Conservation (phyloP, 2,797 vertebrate species). For the Neosilurus mollespiculum region DNA sequence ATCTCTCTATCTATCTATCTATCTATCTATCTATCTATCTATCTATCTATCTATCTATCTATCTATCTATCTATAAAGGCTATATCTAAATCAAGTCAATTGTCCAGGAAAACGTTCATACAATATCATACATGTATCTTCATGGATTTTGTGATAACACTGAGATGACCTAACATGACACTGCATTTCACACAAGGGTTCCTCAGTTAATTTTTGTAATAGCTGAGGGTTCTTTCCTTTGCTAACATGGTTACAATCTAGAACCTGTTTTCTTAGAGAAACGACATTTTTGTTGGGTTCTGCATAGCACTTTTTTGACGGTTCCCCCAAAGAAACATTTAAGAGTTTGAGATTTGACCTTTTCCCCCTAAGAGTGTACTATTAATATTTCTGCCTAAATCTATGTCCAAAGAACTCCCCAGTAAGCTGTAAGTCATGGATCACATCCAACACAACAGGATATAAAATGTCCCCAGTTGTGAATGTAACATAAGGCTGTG, state of each 20-base stretch:
- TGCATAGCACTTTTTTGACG: neutral
- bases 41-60: too few species aligned
- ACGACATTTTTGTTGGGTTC: neutral
- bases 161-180: slow-evolving; percentile 60
- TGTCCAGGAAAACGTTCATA: neutral
- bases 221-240: neutral
- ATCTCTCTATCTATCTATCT: neutral
- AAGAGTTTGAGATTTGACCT: slow-evolving; percentile 24
- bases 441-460: slow-evolving; percentile 74
- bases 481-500: slow-evolving; percentile 63
- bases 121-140: neutral
- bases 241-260: neutral
- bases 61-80: too few species aligned
- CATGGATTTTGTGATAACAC: slow-evolving; percentile 49
- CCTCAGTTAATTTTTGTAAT: neutral
- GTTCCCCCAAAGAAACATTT: neutral
- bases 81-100: neutral
- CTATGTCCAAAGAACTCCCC: slow-evolving; percentile 71
- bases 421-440: slow-evolving; percentile 73
- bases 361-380: slow-evolving; percentile 33
- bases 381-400: slow-evolving; percentile 71
- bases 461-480: slow-evolving; percentile 70
- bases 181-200: slow-evolving; percentile 44
- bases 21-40: too few species aligned
- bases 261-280: neutral